A percentile compares a stretch with the other conserved stretches of the same genome.
phyloP scores from a whole-genome alignment of 2,888 invertebrate species.

The Cyaniris semiargus region DNA sequence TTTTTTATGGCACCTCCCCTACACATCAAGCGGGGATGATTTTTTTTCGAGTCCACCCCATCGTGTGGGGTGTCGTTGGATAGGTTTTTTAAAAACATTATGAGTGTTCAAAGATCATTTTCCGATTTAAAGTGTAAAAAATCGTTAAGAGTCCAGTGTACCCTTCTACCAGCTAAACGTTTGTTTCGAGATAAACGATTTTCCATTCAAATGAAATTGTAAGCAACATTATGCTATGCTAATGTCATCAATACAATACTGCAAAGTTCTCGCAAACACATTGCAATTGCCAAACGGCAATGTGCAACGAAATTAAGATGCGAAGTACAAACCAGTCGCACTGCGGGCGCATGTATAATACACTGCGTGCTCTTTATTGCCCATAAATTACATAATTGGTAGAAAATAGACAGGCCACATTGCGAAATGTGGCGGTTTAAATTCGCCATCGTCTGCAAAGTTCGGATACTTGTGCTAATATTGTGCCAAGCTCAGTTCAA shows the following conservation, averaged over 20 bases:
- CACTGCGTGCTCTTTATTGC: constrained; percentile 36
- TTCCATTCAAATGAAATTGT: too few relatives aligned
- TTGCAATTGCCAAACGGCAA: background rate
- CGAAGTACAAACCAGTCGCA: background rate
- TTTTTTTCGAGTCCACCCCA: too few relatives aligned
- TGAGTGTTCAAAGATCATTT: too few relatives aligned
- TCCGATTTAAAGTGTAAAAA: too few relatives aligned
- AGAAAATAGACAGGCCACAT: constrained; percentile 43
- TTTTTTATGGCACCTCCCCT: too few relatives aligned
- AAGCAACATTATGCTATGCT: background rate
- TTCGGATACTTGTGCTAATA: constrained; percentile 51
- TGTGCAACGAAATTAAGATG: background rate
- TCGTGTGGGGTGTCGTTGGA: too few relatives aligned
- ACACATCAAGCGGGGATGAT: too few relatives aligned
- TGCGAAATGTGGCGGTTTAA: constrained; percentile 44
- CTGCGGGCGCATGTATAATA: constrained; percentile 26
- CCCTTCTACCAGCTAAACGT: too few relatives aligned
- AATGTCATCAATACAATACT: background rate
- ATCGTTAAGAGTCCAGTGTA: too few relatives aligned
- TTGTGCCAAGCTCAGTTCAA: constrained; percentile 46
- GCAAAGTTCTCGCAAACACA: background rate
- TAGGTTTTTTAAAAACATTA: too few relatives aligned
- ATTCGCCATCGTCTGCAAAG: constrained; percentile 59
- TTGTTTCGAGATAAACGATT: too few relatives aligned
- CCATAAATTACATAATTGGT: constrained; percentile 44